These are phyloP conservation scores for Electrophaes corylata DNA, from an alignment of 2,888 invertebrate genomes.

Conservation along the genomic window DNA sequence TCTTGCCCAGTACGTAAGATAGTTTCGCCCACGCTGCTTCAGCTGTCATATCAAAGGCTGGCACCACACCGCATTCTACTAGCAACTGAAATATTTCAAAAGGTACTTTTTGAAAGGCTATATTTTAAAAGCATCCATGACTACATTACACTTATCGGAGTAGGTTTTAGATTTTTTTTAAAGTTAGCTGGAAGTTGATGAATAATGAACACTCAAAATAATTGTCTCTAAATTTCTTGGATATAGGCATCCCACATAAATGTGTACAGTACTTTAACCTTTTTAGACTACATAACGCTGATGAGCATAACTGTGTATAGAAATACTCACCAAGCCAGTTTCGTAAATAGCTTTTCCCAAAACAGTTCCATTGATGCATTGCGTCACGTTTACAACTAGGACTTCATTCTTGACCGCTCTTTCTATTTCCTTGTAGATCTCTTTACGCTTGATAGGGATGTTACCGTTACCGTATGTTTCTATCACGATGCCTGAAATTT, in stretches of 20 bases:
- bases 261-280: no score
- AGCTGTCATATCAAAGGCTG: slow-evolving; percentile 95
- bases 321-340: slow-evolving; percentile 88
- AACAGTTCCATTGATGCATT: slow-evolving; percentile 94
- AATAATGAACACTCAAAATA: no score
- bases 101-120: no score
- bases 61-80: slow-evolving; percentile 89
- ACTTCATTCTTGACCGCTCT: slow-evolving; percentile 91
- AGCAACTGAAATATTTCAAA: slow-evolving; percentile 61
- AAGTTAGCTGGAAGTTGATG: no score
- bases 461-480: slow-evolving; percentile 98
- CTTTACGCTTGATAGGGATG: slow-evolving; percentile 92
- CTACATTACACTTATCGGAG: no score
- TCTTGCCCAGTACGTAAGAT: slow-evolving; percentile 93
- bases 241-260: no score
- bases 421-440: slow-evolving; percentile 90
- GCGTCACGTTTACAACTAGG: slow-evolving; percentile 96
- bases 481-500: slow-evolving; percentile 88
- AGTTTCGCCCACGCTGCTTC: slow-evolving; percentile 97
- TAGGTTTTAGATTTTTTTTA: no score
- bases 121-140: no score
- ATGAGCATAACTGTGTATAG: not conserved
- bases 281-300: no score
- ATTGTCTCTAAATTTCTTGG: no score
- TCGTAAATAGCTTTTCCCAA: slow-evolving; percentile 88